Evolutionary conservation across 1,140 invertebrate species (phyloP), one percentile per base, ranked within the genome.

Genomic region (Trichoplusia ni): DNA sequence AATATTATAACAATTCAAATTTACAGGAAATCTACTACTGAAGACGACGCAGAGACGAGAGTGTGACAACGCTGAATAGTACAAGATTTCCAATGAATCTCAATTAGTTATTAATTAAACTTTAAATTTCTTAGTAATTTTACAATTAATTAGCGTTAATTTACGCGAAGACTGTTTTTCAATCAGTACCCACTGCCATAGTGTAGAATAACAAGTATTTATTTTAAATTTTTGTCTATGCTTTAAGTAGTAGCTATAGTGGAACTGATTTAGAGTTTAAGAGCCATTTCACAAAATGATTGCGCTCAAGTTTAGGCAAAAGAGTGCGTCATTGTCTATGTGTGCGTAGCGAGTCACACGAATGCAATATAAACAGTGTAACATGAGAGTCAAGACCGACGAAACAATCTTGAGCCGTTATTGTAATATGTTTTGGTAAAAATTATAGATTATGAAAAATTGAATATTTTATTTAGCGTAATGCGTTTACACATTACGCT

Each of bases 11-110:
- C 13, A 27, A 47, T 47, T 9, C 1, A 4, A 9, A 40, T 33
- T 81, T 76, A 44, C 77, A 91, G 89, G 87, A 91, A 91, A 89
- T 90, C 89, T 89, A 91, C 89, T 89, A 91, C 87, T 84, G 90
- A 91, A 82, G 90, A 91, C 70, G 90, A 91, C 65, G 87, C 90
- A 18, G 90, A 91, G 69, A 91, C 90, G 25, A 83, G 90, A 84
- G 90, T 91, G 35, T 91, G 79, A 78, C 69, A 77, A 67, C 44
- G 71, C 53, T 27, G 44, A 33, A 79, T 84, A 84, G 85, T 87
- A 88, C 85, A 90, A 90, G 85, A 82, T 88, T 86, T 88, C 87
- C 87, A 88, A 86, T 88, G 85, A 90, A 86, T 90, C 87, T 90
- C 87, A 90, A 78, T 82, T 86, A 87, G 82, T 80, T 81, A 73